Evolutionary conservation across 2,888 invertebrate species (phyloP).

Genomic region (Eupeodes latifasciatus): DNA sequence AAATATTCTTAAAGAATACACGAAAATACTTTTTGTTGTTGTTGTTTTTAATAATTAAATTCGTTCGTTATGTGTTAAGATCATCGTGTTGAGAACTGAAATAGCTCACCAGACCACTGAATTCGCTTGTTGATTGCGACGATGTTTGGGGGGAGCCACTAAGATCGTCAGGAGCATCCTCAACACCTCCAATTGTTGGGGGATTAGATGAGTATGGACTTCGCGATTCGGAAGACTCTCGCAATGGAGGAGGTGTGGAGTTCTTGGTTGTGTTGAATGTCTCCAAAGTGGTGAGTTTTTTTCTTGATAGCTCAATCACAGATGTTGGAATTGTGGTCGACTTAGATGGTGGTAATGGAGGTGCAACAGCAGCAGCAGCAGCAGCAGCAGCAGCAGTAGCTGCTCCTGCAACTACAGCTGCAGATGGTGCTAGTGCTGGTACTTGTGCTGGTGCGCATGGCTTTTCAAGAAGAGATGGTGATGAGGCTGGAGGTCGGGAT

Average conservation of each 20-base stretch:
- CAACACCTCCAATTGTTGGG: conserved; percentile 70
- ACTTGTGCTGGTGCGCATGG: conserved; percentile 72
- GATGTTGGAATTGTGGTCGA: conserved; percentile 77
- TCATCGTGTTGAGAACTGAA: conserved; percentile 96
- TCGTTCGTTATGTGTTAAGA: conserved; percentile 89
- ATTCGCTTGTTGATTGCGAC: conserved; percentile 87
- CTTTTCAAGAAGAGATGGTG: conserved; percentile 75
- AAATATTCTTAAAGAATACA: conserved; percentile 59
- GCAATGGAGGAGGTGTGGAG: conserved; percentile 77
- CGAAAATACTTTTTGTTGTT: conserved; percentile 77
- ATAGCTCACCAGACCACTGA: conserved; percentile 95
- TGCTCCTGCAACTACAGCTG: conserved; percentile 55
- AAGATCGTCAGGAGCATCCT: conserved; percentile 70
- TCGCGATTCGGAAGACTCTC: conserved; percentile 79
- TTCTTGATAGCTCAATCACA: conserved; percentile 79
- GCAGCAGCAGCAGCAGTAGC: conserved; percentile 77
- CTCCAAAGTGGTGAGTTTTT: conserved; percentile 82
- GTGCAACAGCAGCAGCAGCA: conserved; percentile 76
- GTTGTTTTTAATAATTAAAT: conserved; percentile 72
- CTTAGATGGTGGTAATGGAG: conserved; percentile 79
- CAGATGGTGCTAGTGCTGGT: conserved; percentile 67
- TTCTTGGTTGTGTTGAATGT: conserved; percentile 79
- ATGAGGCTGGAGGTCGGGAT: conserved; percentile 77
- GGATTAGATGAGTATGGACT: conserved; percentile 78
- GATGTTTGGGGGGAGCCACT: conserved; percentile 68